Base-by-base conservation (phyloP, 2,888 invertebrate species). In the Cabera pusaria region DNA sequence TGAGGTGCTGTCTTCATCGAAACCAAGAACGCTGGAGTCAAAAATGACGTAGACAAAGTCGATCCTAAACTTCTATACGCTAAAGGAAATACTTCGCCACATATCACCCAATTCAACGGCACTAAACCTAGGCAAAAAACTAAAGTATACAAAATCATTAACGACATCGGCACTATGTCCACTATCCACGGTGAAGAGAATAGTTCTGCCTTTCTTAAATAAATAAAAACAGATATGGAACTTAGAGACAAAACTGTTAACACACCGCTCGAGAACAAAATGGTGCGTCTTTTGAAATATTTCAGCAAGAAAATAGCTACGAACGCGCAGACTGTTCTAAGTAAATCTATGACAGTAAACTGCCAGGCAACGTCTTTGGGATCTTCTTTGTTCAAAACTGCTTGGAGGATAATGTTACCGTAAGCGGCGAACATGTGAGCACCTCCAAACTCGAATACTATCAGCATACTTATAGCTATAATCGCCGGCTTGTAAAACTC, bases 271-370 rank as follows among this genome's bases (percentile, higher is more conserved):
- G 72, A 69, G 29, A 88, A 87, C 8, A 88, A 50, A 38, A 88
- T 87, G 0, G 80, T 80, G 28, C 87, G 65, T 28, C 87, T 55
- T 28, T 72, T 82, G 31, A 71, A 81, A 32, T 72, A 75, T 57
- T 87, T 88, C 0, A 88, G 46, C 45, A 88, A 44, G 41, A 87
- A 86, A 72, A 87, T 86, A 28, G 87, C 91, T 6, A 92, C 46
- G 10, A 92, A 83, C 0, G 93, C 92, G 56, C 92, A 91, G 0
- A 92, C 36, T 1, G 93, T 85, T 26, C 94, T 83, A 0, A 93
- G 79, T n/a, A 90, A 51, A 47, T 94, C 94, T 48, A 94, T 90
- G 1, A 93, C 75, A 7, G 93, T 87, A 29, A 93, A 93, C 42
- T 93, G 93, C 71, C 83, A 86, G 3, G 80, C 72, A 0, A 88